phyloP scores from a whole-genome alignment of 2,797 vertebrate species.

The Varecia variegata region DNA sequence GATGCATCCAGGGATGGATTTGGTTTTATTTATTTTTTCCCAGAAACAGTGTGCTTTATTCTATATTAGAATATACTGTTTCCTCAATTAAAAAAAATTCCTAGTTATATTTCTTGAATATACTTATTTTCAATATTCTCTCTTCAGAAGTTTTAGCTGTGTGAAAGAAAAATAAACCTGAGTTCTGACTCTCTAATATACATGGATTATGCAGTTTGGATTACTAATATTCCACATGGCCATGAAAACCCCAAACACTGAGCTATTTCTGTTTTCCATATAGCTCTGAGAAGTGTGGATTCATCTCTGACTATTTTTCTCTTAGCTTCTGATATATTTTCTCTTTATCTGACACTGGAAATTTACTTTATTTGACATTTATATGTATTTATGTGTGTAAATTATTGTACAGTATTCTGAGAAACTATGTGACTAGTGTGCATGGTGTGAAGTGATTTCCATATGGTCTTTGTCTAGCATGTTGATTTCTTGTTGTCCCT shows the following conservation, averaged over 20 bases:
- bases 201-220: background rate
- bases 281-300: background rate
- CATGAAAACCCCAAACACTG: background rate
- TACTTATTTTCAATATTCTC: background rate
- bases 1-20: background rate
- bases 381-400: fast-evolving
- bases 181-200: background rate
- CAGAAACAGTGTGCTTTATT: background rate
- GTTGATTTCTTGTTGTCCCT: background rate
- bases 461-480: too few relatives aligned
- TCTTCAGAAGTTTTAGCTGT: background rate
- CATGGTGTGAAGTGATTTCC: background rate
- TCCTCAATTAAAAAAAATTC: background rate
- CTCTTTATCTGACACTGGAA: background rate
- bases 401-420: background rate
- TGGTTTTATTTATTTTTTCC: background rate
- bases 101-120: background rate
- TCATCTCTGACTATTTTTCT: background rate
- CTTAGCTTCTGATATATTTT: background rate
- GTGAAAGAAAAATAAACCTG: background rate
- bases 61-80: background rate
- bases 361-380: background rate
- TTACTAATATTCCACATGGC: background rate
- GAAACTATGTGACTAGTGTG: background rate
- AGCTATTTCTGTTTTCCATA: background rate